Base-by-base conservation (phyloP, 1,140 invertebrate genomes). In the Gryllus bimaculatus region DNA sequence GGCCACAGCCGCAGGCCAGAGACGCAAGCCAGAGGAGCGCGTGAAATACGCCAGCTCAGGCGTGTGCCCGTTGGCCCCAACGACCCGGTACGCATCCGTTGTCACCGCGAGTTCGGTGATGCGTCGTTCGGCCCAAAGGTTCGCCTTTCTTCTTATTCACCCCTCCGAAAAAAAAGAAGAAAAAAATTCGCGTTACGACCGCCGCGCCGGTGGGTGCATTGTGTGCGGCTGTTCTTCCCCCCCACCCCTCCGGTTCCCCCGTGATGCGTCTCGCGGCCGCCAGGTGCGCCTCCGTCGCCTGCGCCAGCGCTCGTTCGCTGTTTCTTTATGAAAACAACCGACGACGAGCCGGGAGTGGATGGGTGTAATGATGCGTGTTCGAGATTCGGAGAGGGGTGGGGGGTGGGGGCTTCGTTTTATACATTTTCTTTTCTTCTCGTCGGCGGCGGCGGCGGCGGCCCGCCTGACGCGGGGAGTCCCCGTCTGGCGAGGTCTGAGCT, bases 311-410 rank as follows among this genome's bases (percentile, higher is more conserved):
- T 66, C 54, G 54, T 66, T 18, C 10, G 54, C 54, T 66, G 54
- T 66, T 66, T 66, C 54, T 66, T 66, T 66, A 66, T 66, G 54
- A 66, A 66, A 66, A 66, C 54, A 66, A 66, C 10, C 54, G 54
- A 66, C 54, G 54, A 18, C 54, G 54, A 13, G 54, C 0, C 54
- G 54, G 10, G 10, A 66, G 54, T 10, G 54, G 54, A 66, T 66
- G 54, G 54, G 54, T 66, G 54, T 66, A 66, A 66, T 66, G 54
- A 13, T 18, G 54, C 54, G 54, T 66, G 54, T 66, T 13, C 10
- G 54, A 66, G 54, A 66, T 66, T 66, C 54, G 54, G 18, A 39
- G 26, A 39, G 26, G 26, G n/a, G n/a, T n/a, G n/a, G n/a, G n/a
- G 26, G 26, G 26, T 1, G 5, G 26, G 26, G 10, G 54, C 54